Evolutionary conservation across 2,113 vertebrate species (phyloP).

Genomic region (Chloroceryle aenea): DNA sequence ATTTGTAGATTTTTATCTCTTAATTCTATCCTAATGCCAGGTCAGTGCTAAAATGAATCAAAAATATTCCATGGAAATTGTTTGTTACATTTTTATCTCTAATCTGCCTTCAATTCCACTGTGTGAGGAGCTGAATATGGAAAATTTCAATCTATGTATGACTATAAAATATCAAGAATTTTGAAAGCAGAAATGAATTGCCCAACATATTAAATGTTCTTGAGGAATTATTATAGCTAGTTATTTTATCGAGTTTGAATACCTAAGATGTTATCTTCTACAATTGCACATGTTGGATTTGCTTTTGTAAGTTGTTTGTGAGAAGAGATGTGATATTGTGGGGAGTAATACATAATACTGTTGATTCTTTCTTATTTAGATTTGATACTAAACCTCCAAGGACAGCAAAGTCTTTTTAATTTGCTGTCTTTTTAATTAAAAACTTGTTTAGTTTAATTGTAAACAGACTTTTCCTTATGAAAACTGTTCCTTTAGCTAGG

Average conservation of each 20-base stretch:
- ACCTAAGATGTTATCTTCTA: neutral
- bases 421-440: neutral
- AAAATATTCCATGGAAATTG: slow-evolving; percentile 12
- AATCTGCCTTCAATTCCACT: slow-evolving; percentile 13
- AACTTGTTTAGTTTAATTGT: neutral
- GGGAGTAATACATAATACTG: neutral
- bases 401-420: neutral
- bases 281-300: neutral
- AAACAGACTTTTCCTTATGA: neutral
- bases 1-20: neutral
- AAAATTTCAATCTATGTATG: slow-evolving; percentile 39
- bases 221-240: slow-evolving; percentile 50
- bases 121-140: neutral
- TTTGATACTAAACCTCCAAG: neutral
- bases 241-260: slow-evolving; percentile 14
- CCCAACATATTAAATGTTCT: slow-evolving; percentile 47
- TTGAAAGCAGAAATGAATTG: slow-evolving; percentile 58
- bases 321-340: slow-evolving; percentile 12
- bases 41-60: neutral
- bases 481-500: neutral
- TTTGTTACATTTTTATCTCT: slow-evolving; percentile 54
- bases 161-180: slow-evolving; percentile 43
- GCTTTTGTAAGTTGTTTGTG: slow-evolving; percentile 34
- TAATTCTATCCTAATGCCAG: neutral
- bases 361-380: neutral